Percentiles rank a stretch among this genome's conserved stretches.
These are phyloP conservation scores for Apodemia duryi DNA, from an alignment of 2,888 invertebrate genomes.

Conservation along the genomic window DNA sequence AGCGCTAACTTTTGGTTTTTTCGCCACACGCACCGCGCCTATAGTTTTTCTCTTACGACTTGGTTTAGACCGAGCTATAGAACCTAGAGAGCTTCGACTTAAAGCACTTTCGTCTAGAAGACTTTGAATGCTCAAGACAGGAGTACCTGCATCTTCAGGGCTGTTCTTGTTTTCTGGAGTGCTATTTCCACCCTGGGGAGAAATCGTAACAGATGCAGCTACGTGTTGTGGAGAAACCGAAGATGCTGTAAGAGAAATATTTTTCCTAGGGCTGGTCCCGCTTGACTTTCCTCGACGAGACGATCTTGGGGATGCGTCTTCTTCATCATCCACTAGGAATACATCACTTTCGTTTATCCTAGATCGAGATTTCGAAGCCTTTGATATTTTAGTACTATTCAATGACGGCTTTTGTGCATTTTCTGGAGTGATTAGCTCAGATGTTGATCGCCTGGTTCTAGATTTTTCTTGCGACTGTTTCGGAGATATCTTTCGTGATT, in stretches of 20 bases:
- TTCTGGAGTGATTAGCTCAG: constrained; percentile 42
- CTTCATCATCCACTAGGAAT: constrained; percentile 41
- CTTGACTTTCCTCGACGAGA: constrained; percentile 25
- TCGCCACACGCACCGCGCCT: constrained; percentile 36
- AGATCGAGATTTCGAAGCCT: constrained; percentile 46
- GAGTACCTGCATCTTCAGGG: constrained; percentile 52
- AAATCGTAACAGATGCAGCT: constrained; percentile 24
- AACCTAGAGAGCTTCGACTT: constrained; percentile 38
- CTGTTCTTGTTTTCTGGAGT: constrained; percentile 54
- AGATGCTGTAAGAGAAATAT: constrained; percentile 18
- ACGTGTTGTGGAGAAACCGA: constrained; percentile 21
- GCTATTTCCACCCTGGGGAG: constrained; percentile 35
- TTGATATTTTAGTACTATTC: constrained; percentile 43
- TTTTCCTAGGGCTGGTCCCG: constrained; percentile 22
- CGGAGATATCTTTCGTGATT: constrained; percentile 1
- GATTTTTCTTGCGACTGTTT: constrained; percentile 9
- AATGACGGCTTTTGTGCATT: constrained; percentile 42
- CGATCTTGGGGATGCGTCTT: constrained; percentile 30
- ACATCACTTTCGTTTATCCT: constrained; percentile 51
- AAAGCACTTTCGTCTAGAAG: constrained; percentile 44
- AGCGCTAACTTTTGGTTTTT: constrained; percentile 30
- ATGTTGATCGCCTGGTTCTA: constrained; percentile 37
- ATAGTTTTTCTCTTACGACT: constrained; percentile 44
- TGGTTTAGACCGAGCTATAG: constrained; percentile 28
- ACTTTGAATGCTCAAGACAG: constrained; percentile 56